phyloP scores from a whole-genome alignment of 2,888 invertebrate species.

The Miltochrista miniata region DNA sequence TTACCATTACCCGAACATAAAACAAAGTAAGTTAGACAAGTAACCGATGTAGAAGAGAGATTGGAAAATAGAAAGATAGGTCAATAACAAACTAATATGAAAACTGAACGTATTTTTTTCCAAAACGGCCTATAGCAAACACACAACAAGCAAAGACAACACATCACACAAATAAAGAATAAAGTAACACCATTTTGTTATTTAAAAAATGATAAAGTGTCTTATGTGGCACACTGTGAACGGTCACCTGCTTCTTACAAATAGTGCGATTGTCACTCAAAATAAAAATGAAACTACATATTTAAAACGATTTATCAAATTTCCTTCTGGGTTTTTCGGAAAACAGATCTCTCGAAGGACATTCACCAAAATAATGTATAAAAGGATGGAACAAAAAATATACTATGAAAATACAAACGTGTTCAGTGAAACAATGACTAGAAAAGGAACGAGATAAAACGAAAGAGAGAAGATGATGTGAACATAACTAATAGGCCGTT shows the following conservation, averaged over 20 bases:
- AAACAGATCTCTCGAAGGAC: slow-evolving; percentile 84
- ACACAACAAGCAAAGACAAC: slow-evolving; percentile 80
- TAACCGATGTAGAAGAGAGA: slow-evolving; percentile 64
- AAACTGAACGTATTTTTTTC: slow-evolving; percentile 63
- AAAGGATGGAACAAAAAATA: slow-evolving; percentile 42
- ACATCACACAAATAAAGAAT: slow-evolving; percentile 72
- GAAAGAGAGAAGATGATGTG: slow-evolving; percentile 71
- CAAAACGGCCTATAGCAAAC: slow-evolving; percentile 84
- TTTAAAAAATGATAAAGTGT: slow-evolving; percentile 63
- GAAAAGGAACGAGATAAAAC: slow-evolving; percentile 66
- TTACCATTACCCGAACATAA: slow-evolving; percentile 37
- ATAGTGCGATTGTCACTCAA: slow-evolving; percentile 67
- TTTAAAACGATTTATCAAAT: slow-evolving; percentile 56
- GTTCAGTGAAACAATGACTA: slow-evolving; percentile 70
- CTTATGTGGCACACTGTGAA: slow-evolving; percentile 67
- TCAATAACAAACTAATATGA: slow-evolving; percentile 47
- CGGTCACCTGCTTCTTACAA: slow-evolving; percentile 61
- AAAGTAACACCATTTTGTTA: slow-evolving; percentile 65
- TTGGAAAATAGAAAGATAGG: slow-evolving; percentile 61
- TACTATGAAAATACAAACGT: slow-evolving; percentile 53
- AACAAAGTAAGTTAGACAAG: slow-evolving; percentile 23
- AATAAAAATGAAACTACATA: slow-evolving; percentile 69
- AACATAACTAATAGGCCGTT: slow-evolving; percentile 82
- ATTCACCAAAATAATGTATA: slow-evolving; percentile 67
- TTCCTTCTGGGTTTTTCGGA: slow-evolving; percentile 71